Conservation (phyloP, 2,113 vertebrate genomes). For the Pipra filicauda region DNA sequence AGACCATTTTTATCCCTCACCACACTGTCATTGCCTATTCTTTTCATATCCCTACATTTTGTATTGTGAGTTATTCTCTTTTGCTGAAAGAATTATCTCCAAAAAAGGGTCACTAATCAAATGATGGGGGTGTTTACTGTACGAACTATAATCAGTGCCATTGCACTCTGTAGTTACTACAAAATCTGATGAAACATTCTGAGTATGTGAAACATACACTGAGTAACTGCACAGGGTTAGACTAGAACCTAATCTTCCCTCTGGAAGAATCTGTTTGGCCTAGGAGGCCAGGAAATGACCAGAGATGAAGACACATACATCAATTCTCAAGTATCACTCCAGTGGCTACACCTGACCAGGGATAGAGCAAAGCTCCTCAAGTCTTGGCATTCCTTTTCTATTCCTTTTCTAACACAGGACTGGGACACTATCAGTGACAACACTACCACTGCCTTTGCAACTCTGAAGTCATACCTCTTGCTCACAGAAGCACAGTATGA, state of each 20-base stretch:
- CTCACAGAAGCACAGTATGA: neutral
- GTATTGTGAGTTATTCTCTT: neutral
- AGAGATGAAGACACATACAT: neutral
- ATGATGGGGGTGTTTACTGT: neutral
- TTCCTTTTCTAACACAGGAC: neutral
- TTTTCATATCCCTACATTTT: neutral
- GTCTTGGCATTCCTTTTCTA: neutral
- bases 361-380: neutral
- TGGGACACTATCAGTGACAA: neutral
- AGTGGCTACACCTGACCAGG: neutral
- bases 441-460: neutral
- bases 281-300: neutral
- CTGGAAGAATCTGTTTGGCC: neutral
- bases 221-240: neutral
- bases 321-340: rapidly evolving
- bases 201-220: neutral
- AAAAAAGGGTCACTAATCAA: neutral
- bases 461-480: neutral
- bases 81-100: neutral
- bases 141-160: neutral
- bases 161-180: neutral
- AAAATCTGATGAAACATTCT: neutral
- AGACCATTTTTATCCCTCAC: neutral
- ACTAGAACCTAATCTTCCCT: neutral
- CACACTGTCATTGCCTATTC: neutral